Percentiles rank a stretch among this genome's conserved stretches.
phyloP scores from a whole-genome alignment of 2,797 vertebrate species.

The Cheirogaleus major region DNA sequence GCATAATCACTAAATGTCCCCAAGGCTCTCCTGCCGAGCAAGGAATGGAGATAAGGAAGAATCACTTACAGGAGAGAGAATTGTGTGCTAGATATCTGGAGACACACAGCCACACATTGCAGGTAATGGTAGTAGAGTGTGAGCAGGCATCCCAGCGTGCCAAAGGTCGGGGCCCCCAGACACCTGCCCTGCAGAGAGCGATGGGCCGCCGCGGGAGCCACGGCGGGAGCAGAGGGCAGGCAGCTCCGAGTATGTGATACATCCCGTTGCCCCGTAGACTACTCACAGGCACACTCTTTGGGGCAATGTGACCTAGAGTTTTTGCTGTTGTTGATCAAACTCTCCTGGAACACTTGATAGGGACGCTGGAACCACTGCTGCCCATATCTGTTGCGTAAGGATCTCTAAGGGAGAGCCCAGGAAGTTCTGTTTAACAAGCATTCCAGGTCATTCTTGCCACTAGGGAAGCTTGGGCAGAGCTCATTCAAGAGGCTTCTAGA shows the following conservation, averaged over 20 bases:
- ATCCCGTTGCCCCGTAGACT: rapidly evolving
- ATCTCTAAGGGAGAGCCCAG: neutral
- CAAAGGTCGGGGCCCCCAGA: neutral
- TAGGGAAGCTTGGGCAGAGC: neutral
- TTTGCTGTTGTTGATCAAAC: neutral
- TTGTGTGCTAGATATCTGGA: neutral
- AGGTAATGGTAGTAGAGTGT: neutral
- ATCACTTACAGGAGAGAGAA: neutral
- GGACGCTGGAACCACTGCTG: rapidly evolving
- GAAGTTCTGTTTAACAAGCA: neutral
- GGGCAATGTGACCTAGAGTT: neutral
- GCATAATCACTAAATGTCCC: neutral
- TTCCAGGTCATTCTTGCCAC: neutral
- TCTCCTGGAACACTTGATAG: neutral
- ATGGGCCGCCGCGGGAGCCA: neutral
- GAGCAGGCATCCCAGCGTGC: neutral
- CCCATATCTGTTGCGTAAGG: neutral
- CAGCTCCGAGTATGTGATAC: rapidly evolving
- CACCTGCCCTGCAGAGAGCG: neutral
- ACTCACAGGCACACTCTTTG: neutral
- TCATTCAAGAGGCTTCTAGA: neutral
- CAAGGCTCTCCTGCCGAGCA: neutral
- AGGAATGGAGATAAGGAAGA: neutral
- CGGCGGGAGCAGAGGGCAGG: neutral
- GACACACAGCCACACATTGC: neutral